Evolutionary conservation across 2,797 vertebrate species (phyloP), one percentile per base, ranked within the genome.

Genomic region (Gymnoscopelus microlampas): DNA sequence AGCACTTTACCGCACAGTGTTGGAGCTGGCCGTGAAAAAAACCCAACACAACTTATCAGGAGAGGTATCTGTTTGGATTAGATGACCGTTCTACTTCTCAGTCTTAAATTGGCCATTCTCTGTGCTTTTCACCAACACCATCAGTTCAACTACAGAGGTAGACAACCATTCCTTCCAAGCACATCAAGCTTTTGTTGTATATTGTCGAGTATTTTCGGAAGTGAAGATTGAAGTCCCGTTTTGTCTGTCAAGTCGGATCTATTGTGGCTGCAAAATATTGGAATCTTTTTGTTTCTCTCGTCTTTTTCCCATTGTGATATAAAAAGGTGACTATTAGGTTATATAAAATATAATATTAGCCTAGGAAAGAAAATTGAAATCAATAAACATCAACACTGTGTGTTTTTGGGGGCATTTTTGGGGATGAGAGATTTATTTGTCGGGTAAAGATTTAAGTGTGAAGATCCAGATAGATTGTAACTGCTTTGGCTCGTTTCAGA

Each of bases 91-190:
- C 85, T 85, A 91, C 90, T 94, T 92, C 91, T 85, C 91, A 89
- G 87, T 75, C 88, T 87, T 91, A 92, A 93, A 94, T 93, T 94
- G 91, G 73, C 88, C 89, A 87, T 89, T 91, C 92, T 89, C 87
- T 88, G 70, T 88, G 84, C 86, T 90, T 91, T 85, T 82, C 81
- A 82, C 85, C 71, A 4, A 44, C 39, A 77, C 74, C 85, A 82
- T 90, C 85, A 86, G 85, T 86, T 82, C 80, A 82, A 78, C 85
- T 60, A 66, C 64, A 68, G 74, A 73, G 62, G 68, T 55, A 64
- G 67, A 61, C 80, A 80, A 76, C 82, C 70, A 71, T 59, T 83
- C 4, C 73, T 66, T 8, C 6, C 64, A 79, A 74, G 61, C 24
- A 26, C 47, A 12, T 2, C 66, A 59, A 35, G 13, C 51, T 71